Percentiles rank a stretch among this genome's conserved stretches.
These are phyloP conservation scores for Todiramphus saurophagus DNA, from an alignment of 2,113 vertebrate genomes.

Conservation along the genomic window DNA sequence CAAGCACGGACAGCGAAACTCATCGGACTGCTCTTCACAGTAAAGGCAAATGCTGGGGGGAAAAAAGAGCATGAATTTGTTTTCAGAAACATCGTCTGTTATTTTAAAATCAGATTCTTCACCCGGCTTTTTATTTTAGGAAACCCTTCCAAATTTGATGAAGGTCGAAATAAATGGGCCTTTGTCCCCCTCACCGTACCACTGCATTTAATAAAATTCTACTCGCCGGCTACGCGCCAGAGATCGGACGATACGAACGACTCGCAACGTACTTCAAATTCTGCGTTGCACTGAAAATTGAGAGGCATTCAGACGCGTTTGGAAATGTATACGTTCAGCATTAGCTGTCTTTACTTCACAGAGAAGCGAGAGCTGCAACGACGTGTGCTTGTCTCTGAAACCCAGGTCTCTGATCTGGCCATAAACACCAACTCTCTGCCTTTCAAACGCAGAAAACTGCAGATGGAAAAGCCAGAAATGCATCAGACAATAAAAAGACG, in stretches of 20 bases:
- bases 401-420: background rate
- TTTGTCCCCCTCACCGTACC: background rate
- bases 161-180: constrained; percentile 15
- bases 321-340: background rate
- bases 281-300: background rate
- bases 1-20: background rate
- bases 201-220: background rate
- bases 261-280: background rate
- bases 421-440: constrained; percentile 18
- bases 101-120: background rate
- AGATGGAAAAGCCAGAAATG: constrained; percentile 30
- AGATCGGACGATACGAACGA: background rate
- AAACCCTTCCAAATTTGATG: constrained; percentile 8
- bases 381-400: background rate
- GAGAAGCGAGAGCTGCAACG: background rate
- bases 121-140: background rate
- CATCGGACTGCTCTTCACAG: background rate
- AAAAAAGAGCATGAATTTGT: background rate
- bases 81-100: background rate
- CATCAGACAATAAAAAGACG: constrained; percentile 51
- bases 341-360: accelerated
- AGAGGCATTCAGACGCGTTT: background rate
- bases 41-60: background rate
- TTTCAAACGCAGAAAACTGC: constrained; percentile 14
- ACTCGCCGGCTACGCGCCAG: background rate